These are phyloP conservation scores for Cyprinella venusta DNA, from an alignment of 2,797 vertebrate genomes.

Conservation along the genomic window DNA sequence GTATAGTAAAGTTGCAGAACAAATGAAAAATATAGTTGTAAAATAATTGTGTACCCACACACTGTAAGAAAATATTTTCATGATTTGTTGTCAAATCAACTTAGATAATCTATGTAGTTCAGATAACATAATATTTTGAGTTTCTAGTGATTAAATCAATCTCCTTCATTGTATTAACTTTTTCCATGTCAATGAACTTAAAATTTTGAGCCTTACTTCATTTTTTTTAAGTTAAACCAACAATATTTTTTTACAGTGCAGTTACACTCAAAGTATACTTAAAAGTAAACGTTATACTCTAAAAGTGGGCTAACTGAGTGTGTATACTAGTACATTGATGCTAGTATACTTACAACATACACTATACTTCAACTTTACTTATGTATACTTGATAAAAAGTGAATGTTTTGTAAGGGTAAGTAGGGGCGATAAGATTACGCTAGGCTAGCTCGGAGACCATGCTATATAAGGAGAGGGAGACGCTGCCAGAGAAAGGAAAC, in stretches of 20 bases:
- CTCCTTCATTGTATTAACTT: too few species aligned
- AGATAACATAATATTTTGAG: too few species aligned
- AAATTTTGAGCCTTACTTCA: too few species aligned
- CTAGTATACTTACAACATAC: not conserved
- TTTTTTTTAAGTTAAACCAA: too few species aligned
- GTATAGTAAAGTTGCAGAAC: not conserved
- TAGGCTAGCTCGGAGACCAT: not conserved
- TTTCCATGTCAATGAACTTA: too few species aligned
- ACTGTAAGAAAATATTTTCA: too few species aligned
- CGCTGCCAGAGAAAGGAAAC: not conserved
- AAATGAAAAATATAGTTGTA: not conserved
- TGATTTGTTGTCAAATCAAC: too few species aligned
- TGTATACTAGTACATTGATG: not conserved
- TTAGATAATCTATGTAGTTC: too few species aligned
- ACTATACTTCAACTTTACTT: not conserved
- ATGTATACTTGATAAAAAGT: not conserved
- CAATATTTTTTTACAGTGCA: too few species aligned
- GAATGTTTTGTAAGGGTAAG: not conserved
- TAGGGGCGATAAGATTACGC: not conserved
- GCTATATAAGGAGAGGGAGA: constrained; percentile 18
- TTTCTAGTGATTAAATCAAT: too few species aligned
- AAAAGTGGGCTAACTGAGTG: not conserved
- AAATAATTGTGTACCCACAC: not conserved
- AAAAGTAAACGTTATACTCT: too few species aligned
- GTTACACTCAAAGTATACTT: not conserved